These are phyloP conservation scores for Steinernema hermaphroditum DNA, from an alignment of 2,888 invertebrate species.

Conservation along the genomic window DNA sequence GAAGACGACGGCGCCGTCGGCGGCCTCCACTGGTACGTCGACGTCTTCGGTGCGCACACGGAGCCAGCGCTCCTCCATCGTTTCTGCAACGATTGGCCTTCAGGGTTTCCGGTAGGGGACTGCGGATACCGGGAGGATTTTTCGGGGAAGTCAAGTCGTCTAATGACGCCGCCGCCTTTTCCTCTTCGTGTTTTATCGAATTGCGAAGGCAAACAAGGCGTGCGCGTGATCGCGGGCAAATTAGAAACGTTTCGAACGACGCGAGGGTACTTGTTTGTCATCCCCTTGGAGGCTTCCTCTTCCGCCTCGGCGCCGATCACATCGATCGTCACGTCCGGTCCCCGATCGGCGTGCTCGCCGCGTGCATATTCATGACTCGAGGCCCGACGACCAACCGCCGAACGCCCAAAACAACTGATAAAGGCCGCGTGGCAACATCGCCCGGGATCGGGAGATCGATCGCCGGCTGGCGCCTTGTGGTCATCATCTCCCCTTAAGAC, in stretches of 20 bases:
- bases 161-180: not conserved
- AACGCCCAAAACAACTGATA: constrained; percentile 20
- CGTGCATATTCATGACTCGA: constrained; percentile 20
- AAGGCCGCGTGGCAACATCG: not conserved
- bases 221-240: constrained; percentile 1
- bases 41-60: constrained; percentile 55
- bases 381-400: not conserved
- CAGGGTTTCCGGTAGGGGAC: not conserved
- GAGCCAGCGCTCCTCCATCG: constrained; percentile 43
- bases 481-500: too few relatives aligned
- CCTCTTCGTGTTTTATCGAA: constrained; percentile 27
- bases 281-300: constrained; percentile 13
- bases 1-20: constrained; percentile 48
- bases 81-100: not conserved
- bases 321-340: constrained; percentile 2
- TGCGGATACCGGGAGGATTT: constrained; percentile 29
- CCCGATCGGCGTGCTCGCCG: not conserved
- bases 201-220: constrained; percentile 7
- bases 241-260: constrained; percentile 19
- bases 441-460: constrained; percentile 7
- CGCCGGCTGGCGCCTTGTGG: not conserved
- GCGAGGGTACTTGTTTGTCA: not conserved
- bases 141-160: not conserved
- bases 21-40: constrained; percentile 47
- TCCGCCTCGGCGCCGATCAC: not conserved